Conservation (phyloP, 2,888 invertebrate genomes). For the Callinectes sapidus region DNA sequence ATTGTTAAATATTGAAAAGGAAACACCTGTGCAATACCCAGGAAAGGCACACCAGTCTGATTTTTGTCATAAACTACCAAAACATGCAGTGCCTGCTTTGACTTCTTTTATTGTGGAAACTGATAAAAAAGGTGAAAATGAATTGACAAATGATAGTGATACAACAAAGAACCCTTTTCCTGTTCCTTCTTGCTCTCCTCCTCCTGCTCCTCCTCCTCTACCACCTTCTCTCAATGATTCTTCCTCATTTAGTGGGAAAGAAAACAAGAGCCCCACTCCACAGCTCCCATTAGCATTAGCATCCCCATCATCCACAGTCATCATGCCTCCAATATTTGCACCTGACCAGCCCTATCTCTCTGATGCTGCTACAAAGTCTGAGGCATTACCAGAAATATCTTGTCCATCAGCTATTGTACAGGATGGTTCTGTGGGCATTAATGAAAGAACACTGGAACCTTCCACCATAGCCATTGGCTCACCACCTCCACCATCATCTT, state of each 20-base stretch:
- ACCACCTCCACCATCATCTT: conserved; percentile 2
- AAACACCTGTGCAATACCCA: neutral
- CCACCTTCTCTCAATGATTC: neutral
- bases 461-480: conserved; percentile 23
- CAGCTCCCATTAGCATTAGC: conserved; percentile 14
- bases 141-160: neutral
- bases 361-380: neutral
- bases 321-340: conserved; percentile 31
- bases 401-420: conserved; percentile 31
- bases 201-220: neutral
- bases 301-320: conserved; percentile 1
- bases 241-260: neutral
- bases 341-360: conserved; percentile 40
- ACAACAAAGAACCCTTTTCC: neutral
- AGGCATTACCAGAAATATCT: conserved; percentile 14
- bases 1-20: conserved; percentile 10
- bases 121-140: neutral
- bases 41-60: neutral
- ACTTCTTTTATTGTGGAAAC: neutral
- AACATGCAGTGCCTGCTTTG: neutral
- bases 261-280: neutral
- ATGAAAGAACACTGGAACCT: neutral
- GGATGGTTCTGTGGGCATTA: neutral
- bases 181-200: neutral
- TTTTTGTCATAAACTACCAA: neutral